These are phyloP conservation scores for Apotomis betuletana DNA, from an alignment of 2,888 invertebrate species.

Conservation along the genomic window DNA sequence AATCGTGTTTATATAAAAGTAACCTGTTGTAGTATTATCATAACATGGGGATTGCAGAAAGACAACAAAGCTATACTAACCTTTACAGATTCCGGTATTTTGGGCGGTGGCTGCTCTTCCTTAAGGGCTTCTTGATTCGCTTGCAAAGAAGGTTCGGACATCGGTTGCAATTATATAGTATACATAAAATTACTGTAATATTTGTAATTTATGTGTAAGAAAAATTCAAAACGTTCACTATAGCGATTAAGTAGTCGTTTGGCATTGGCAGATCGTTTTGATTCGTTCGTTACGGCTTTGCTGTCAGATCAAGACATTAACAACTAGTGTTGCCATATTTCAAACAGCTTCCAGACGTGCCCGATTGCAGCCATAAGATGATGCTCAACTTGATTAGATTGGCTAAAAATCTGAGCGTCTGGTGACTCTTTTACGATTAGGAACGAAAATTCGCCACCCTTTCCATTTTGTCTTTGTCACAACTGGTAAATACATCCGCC, in stretches of 20 bases:
- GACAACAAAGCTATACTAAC: constrained; percentile 54
- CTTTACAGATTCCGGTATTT: constrained; percentile 76
- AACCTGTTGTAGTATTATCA: neutral
- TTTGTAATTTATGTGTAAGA: constrained; percentile 6
- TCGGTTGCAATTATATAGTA: constrained; percentile 61
- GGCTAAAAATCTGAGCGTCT: too few species aligned
- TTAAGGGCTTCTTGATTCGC: constrained; percentile 58
- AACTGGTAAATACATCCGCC: too few species aligned
- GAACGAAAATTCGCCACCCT: too few species aligned
- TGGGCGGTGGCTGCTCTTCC: constrained; percentile 70
- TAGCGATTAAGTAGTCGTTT: neutral
- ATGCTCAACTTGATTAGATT: too few species aligned
- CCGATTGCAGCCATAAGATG: too few species aligned
- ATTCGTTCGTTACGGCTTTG: neutral
- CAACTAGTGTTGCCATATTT: too few species aligned
- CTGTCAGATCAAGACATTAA: too few species aligned
- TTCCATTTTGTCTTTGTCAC: too few species aligned
- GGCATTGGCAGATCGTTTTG: neutral
- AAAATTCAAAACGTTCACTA: neutral
- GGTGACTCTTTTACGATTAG: too few species aligned
- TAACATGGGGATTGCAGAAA: neutral
- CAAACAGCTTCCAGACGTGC: too few species aligned
- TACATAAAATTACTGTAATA: constrained; percentile 44
- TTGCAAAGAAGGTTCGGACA: constrained; percentile 71
- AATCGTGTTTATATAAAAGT: too few species aligned